A percentile compares a stretch with the other conserved stretches of the same genome.
Evolutionary conservation across 2,888 invertebrate species (phyloP).

Genomic region (Phyto melanocephala): DNA sequence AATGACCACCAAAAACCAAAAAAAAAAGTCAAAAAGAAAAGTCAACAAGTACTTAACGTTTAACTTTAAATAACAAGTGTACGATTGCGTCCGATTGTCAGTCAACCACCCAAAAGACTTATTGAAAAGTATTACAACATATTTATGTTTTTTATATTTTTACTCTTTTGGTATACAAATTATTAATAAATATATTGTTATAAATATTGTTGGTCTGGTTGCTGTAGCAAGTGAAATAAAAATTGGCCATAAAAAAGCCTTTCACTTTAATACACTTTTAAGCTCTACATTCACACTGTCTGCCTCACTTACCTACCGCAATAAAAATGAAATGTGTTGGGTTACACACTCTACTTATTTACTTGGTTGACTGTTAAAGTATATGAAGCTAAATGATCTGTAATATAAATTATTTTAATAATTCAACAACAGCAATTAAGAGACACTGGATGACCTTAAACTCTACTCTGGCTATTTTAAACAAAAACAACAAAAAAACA

Average conservation of each 20-base stretch:
- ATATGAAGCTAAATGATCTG: conserved; percentile 21
- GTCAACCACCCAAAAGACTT: not conserved
- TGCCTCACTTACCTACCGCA: conserved; percentile 40
- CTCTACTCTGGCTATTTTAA: conserved; percentile 40
- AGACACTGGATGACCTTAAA: conserved; percentile 64
- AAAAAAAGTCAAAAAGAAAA: not conserved
- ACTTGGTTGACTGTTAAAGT: not conserved
- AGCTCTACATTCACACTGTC: not conserved
- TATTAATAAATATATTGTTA: no score
- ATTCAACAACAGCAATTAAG: conserved; percentile 60
- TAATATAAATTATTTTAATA: conserved; percentile 59
- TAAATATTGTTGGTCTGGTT: not conserved
- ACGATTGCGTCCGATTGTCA: no score
- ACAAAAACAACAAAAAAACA: not conserved
- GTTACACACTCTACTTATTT: not conserved
- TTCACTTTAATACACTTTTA: conserved; percentile 47
- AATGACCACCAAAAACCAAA: no score
- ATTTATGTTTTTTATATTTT: not conserved
- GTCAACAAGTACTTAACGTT: not conserved
- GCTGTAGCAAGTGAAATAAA: not conserved
- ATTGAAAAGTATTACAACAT: conserved; percentile 9
- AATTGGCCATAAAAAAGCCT: conserved; percentile 29
- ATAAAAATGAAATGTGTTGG: conserved; percentile 1
- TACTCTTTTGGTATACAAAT: not conserved
- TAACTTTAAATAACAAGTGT: not conserved